Conservation (phyloP, 2,797 vertebrate species). For the Rhyacichthys aspro region DNA sequence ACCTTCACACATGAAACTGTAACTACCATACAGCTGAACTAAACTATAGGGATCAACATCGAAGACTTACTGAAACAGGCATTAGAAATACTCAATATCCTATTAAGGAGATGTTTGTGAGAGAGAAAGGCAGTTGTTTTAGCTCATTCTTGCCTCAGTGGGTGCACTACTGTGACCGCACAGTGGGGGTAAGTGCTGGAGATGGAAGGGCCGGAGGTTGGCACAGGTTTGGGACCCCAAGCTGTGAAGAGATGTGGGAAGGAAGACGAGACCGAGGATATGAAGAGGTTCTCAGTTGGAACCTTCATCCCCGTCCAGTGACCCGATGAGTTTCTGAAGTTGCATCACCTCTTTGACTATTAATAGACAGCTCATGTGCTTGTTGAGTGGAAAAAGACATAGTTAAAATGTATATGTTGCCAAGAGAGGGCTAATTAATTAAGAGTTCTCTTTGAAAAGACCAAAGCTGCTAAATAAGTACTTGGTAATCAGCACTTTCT, state of each 20-base stretch:
- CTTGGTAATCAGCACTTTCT: no score
- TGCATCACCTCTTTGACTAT: conserved; percentile 22
- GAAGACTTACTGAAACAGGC: conserved; percentile 7
- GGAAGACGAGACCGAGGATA: background rate
- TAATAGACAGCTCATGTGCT: conserved; percentile 36
- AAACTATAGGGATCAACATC: conserved; percentile 14
- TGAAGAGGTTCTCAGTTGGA: conserved; percentile 34
- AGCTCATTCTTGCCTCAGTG: background rate
- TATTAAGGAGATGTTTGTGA: background rate
- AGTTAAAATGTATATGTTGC: conserved; percentile 20
- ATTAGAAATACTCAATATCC: conserved; percentile 14
- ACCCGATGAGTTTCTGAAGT: conserved; percentile 43
- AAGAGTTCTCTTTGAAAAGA: no score
- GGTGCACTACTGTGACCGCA: background rate
- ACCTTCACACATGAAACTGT: conserved; percentile 32
- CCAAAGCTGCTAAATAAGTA: no score
- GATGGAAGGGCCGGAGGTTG: conserved; percentile 7
- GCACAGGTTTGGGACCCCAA: conserved; percentile 31
- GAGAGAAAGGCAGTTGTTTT: background rate
- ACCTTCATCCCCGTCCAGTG: conserved; percentile 47
- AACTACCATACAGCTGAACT: conserved; percentile 4
- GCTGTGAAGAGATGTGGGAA: conserved; percentile 37
- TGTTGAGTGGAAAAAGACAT: conserved; percentile 28
- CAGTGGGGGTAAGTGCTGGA: background rate
- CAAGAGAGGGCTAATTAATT: conserved; percentile 10